These are phyloP conservation scores for Enteromius paludinosus DNA, from an alignment of 2,797 vertebrate genomes.

Conservation along the genomic window DNA sequence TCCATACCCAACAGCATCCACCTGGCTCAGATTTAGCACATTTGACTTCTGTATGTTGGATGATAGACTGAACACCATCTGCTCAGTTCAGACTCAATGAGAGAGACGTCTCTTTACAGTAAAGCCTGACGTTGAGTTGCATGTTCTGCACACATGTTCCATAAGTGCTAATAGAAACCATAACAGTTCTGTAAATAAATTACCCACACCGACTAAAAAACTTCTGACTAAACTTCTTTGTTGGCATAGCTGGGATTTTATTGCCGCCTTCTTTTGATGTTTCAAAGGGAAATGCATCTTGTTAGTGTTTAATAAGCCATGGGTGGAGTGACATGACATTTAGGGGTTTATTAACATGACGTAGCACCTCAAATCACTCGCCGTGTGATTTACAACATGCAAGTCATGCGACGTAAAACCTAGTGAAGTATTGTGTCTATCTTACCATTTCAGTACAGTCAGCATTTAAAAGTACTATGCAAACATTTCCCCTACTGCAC, in stretches of 20 bases:
- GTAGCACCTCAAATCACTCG: slow-evolving; percentile 19
- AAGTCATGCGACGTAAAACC: slow-evolving; percentile 8
- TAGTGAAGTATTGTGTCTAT: neutral
- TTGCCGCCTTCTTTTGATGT: slow-evolving; percentile 10
- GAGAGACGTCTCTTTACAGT: slow-evolving; percentile 41
- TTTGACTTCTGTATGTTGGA: slow-evolving; percentile 40
- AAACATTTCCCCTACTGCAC: slow-evolving; percentile 2
- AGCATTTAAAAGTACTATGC: neutral
- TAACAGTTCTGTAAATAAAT: slow-evolving; percentile 35
- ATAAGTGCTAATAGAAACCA: slow-evolving; percentile 35
- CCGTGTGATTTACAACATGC: slow-evolving; percentile 17
- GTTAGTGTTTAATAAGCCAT: slow-evolving; percentile 34
- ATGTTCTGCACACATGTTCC: slow-evolving; percentile 21
- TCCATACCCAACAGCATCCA: slow-evolving; percentile 13
- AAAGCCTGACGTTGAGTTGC: slow-evolving; percentile 36
- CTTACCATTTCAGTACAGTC: neutral
- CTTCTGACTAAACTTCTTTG: slow-evolving; percentile 24
- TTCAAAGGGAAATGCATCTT: slow-evolving; percentile 38
- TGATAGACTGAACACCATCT: slow-evolving; percentile 38
- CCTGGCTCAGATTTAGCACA: slow-evolving; percentile 48
- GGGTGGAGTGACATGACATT: slow-evolving; percentile 41
- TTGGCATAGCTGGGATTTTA: slow-evolving; percentile 34
- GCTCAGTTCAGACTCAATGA: slow-evolving; percentile 48
- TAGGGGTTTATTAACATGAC: slow-evolving; percentile 33
- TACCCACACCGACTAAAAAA: slow-evolving; percentile 16